Conservation (phyloP, 2,113 vertebrate species). For the Thamnaconus septentrionalis region DNA sequence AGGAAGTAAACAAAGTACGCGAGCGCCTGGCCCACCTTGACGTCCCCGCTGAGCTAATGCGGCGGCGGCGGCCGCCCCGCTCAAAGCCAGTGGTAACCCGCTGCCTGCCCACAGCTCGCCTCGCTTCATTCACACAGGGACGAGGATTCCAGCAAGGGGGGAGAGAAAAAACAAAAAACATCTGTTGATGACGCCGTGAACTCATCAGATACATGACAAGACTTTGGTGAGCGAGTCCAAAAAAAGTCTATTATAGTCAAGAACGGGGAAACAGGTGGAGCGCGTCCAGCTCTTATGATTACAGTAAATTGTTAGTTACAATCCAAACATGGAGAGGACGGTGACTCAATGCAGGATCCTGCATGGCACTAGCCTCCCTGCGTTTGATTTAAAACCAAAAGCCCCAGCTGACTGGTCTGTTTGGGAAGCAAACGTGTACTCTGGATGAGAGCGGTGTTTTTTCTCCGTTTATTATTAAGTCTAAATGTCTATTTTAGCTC, state of each 20-base stretch:
- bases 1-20: constrained; percentile 4
- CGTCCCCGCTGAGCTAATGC: not conserved
- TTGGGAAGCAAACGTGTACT: constrained; percentile 63
- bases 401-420: constrained; percentile 51
- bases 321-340: constrained; percentile 49
- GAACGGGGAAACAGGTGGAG: constrained; percentile 35
- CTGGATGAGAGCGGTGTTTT: constrained; percentile 59
- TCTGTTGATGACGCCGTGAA: constrained; percentile 40
- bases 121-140: constrained; percentile 5
- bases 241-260: constrained; percentile 22
- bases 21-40: not conserved
- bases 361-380: constrained; percentile 48
- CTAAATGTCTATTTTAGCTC: constrained; percentile 67
- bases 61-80: too few species aligned
- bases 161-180: constrained; percentile 8
- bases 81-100: constrained; percentile 8
- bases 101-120: constrained; percentile 6
- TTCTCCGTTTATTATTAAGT: constrained; percentile 53
- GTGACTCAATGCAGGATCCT: constrained; percentile 56
- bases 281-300: constrained; percentile 44
- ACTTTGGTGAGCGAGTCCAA: constrained; percentile 3
- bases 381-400: constrained; percentile 63
- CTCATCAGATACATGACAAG: constrained; percentile 19
- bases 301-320: constrained; percentile 59
- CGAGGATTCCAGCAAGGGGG: constrained; percentile 17